Conservation (phyloP, 1,140 invertebrate species). For the Bilobella aurantiaca region DNA sequence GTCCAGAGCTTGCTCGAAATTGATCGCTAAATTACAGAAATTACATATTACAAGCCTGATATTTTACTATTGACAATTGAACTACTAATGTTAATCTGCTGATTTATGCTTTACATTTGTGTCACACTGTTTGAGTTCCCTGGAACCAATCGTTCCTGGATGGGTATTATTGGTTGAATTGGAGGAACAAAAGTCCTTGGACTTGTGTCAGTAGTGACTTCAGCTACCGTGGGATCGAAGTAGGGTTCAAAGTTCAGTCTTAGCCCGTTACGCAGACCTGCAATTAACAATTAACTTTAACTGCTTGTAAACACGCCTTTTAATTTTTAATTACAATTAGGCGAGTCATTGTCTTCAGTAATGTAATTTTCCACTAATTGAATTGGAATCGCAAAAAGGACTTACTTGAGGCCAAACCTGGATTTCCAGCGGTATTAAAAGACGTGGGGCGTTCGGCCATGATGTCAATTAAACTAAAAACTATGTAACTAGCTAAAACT, state of each 20-base stretch:
- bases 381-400: too few relatives aligned
- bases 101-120: not conserved
- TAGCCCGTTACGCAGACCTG: constrained; percentile 15
- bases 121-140: not conserved
- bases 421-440: not conserved
- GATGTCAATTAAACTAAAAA: not conserved
- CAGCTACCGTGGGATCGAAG: not conserved
- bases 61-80: not conserved
- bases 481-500: not conserved
- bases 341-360: too few relatives aligned
- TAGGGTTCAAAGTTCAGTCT: constrained; percentile 23
- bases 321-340: too few relatives aligned
- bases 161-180: not conserved
- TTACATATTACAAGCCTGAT: too few relatives aligned
- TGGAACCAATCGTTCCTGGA: not conserved
- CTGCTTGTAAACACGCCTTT: too few relatives aligned
- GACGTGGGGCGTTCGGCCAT: not conserved
- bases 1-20: constrained; percentile 26
- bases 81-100: not conserved
- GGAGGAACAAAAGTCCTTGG: not conserved
- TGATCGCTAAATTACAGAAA: constrained; percentile 24
- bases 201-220: not conserved
- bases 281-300: not conserved
- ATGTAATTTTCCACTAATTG: too few relatives aligned
- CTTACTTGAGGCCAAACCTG: not conserved